Base-by-base conservation (phyloP, 1,140 invertebrate species). In the Meloidogyne exigua region DNA sequence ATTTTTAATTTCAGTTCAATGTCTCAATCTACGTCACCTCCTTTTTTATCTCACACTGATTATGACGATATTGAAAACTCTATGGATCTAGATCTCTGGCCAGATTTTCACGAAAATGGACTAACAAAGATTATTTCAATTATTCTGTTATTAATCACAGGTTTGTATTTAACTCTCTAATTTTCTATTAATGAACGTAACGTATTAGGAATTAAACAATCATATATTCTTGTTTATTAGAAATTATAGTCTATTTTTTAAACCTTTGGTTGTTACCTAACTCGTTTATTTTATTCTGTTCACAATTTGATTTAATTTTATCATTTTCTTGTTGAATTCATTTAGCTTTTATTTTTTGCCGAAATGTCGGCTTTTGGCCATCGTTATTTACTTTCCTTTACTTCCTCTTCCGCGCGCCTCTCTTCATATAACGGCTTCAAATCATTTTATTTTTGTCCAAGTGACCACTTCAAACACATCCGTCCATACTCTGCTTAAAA, bases 1-100 rank as follows among this genome's bases (percentile, higher is more conserved):
- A 32, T 32, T 32, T 32, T 32, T 32, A 32, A 32, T 32, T n/a
- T 32, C 7, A 32, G 9, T 49, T 57, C 21, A 57, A 21, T 57
- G 49, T n/a, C 18, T 10, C 2, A 57, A n/a, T n/a, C 49, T 10
- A 4, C 0, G n/a, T 57, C 49, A 57, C n/a, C 4, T 57, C 1
- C 49, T n/a, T 4, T 57, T n/a, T n/a, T 57, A n/a, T 5, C 49
- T 9, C 49, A n/a, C 5, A n/a, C n/a, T n/a, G 4, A n/a, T 57
- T 57, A n/a, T n/a, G 49, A 57, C 4, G 49, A 57, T n/a, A 87
- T 87, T 23, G 84, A 85, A 70, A 85, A 0, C 92, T 93, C 88
- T 92, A 98, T 64, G 94, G 96, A 86, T 96, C 94, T n/a, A n/a
- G n/a, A n/a, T 63, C 88, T 95, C 0, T 99, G 96, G 86, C 90